Base-by-base conservation (phyloP, 2,888 invertebrate genomes). In the Troides aeacus region DNA sequence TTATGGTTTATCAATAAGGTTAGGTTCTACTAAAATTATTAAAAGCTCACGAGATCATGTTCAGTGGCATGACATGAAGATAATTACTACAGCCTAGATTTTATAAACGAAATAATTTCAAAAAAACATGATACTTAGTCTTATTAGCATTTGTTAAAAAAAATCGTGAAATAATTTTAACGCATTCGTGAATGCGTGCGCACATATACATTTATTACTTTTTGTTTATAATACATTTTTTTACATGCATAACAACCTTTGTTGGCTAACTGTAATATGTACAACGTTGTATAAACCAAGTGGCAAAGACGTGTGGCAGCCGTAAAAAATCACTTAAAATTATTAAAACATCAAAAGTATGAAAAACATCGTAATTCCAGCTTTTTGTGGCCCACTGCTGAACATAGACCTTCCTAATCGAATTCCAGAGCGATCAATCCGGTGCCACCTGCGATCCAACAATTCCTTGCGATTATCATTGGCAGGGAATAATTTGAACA, bases 281-380 rank as follows among this genome's bases (percentile, higher is more conserved):
- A 71, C 70, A 70, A 70, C 59, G 8, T 66, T 68, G 42, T 66
- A 60, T 59, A 53, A 66, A 70, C 53, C 60, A 61, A 67, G 78
- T 77, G 78, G 78, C 77, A 75, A 76, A 77, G 72, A 77, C 70
- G 67, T 63, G 75, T 72, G 73, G 73, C 72, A 75, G 72, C 74
- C 60, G 50, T 68, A 74, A 74, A 56, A 39, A 72, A 58, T 73
- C 71, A 75, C 64, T 63, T 62, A 67, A 56, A 73, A 72, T 62
- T 67, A 72, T 72, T 69, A 74, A 77, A 74, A 75, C 70, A 73
- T 60, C 74, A 73, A 76, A 74, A 78, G 76, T 76, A 75, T 75
- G 74, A 78, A 75, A 74, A 1, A 15, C 15, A 15, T 46, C 12
- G 3, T 46, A 4, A 15, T 46, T 46, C 4, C 15, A 12, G 46